A percentile compares a stretch with the other conserved stretches of the same genome.
Evolutionary conservation across 2,888 invertebrate species (phyloP).

Genomic region (Petrolisthes manimaculis): DNA sequence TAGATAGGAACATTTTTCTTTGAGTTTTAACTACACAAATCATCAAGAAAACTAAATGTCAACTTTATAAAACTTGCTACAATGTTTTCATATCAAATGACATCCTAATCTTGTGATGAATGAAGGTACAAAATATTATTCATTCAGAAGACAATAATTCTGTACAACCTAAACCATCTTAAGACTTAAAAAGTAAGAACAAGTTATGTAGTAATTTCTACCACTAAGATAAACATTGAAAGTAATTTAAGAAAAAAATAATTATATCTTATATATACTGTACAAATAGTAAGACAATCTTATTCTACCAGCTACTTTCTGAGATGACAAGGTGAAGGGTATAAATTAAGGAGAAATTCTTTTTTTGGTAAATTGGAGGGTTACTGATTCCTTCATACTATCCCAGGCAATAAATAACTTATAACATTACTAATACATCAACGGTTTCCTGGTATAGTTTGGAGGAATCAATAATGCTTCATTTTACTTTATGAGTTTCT

Average conservation of each 20-base stretch:
- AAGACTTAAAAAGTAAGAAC: background rate
- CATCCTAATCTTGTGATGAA: conserved; percentile 19
- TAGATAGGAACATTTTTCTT: too few species aligned
- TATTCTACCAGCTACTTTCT: conserved; percentile 47
- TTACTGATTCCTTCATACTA: too few species aligned
- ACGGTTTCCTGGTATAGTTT: too few species aligned
- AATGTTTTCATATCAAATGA: conserved; percentile 27
- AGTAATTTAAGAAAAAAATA: background rate
- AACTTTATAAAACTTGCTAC: conserved; percentile 39
- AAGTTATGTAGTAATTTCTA: conserved; percentile 18
- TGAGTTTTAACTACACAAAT: background rate
- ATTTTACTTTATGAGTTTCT: too few species aligned
- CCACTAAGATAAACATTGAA: conserved; percentile 36
- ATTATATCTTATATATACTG: background rate
- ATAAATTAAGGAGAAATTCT: conserved; percentile 16
- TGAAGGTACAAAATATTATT: background rate
- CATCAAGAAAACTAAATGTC: conserved; percentile 20
- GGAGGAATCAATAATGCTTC: background rate
- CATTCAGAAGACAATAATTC: background rate
- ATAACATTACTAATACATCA: too few species aligned
- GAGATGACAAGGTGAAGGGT: conserved; percentile 33
- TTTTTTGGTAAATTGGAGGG: too few species aligned
- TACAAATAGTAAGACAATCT: conserved; percentile 20
- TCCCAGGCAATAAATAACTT: too few species aligned
- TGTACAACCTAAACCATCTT: background rate